These are phyloP conservation scores for Xylocopa sonorina DNA, from an alignment of 1,140 invertebrate species.

Conservation along the genomic window DNA sequence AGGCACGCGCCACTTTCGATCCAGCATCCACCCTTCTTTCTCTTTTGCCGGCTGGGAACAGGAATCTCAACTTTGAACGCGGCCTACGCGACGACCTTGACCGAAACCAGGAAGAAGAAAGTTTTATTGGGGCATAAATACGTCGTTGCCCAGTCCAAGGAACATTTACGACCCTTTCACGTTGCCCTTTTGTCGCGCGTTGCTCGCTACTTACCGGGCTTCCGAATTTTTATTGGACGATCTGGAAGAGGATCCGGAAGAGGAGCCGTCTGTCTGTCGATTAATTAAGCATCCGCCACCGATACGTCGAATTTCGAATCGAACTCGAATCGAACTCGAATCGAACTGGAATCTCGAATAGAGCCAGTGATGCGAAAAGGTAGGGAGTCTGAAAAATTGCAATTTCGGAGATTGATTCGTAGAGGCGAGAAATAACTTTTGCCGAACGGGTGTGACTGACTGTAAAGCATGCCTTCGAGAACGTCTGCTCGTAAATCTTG, in stretches of 20 bases:
- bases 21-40: constrained; percentile 41
- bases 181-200: constrained; percentile 44
- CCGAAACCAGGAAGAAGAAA: constrained; percentile 56
- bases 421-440: constrained; percentile 3
- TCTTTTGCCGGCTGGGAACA: constrained; percentile 6
- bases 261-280: not conserved
- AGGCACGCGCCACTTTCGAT: constrained; percentile 62
- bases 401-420: constrained; percentile 14
- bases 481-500: constrained; percentile 58
- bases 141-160: constrained; percentile 26
- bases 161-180: constrained; percentile 55
- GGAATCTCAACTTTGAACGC: not conserved
- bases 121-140: constrained; percentile 68
- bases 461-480: constrained; percentile 33
- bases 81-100: constrained; percentile 48
- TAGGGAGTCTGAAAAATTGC: constrained; percentile 24
- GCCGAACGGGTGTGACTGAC: constrained; percentile 33
- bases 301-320: too few species aligned
- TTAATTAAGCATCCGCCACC: too few species aligned
- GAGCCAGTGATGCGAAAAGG: too few species aligned
- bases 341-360: too few species aligned
- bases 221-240: constrained; percentile 30
- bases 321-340: too few species aligned
- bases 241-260: too few species aligned
- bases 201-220: constrained; percentile 20